Evolutionary conservation across 2,113 vertebrate genomes (phyloP).

Genomic region (Clarias magur): DNA sequence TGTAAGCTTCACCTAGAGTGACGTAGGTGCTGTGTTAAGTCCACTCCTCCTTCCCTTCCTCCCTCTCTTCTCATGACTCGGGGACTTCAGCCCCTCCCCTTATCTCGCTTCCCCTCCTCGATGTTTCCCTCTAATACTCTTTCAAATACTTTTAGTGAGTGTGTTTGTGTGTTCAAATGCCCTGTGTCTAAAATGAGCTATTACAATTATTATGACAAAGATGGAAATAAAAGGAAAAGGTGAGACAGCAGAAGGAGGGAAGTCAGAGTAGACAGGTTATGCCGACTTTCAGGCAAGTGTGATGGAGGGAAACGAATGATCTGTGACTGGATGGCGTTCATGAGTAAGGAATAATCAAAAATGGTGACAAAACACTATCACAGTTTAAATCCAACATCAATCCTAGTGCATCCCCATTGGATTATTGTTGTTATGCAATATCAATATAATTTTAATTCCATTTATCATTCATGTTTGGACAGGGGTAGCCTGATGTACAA

Average conservation of each 20-base stretch:
- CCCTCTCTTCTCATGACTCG: slow-evolving; percentile 46
- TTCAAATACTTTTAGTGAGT: slow-evolving; percentile 26
- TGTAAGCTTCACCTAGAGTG: slow-evolving; percentile 59
- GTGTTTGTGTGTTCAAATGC: background rate
- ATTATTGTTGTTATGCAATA: background rate
- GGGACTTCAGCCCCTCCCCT: slow-evolving; percentile 47
- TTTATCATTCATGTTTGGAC: background rate
- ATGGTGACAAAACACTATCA: background rate
- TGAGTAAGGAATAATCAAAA: background rate
- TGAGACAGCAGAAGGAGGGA: background rate
- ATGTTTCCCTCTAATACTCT: slow-evolving; percentile 40
- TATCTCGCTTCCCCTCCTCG: slow-evolving; percentile 34
- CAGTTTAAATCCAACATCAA: background rate
- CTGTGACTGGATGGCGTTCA: background rate
- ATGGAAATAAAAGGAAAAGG: background rate
- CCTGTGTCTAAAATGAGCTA: background rate
- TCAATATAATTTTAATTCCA: background rate
- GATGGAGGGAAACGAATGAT: background rate
- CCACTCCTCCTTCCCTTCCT: slow-evolving; percentile 48
- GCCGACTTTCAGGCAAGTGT: background rate
- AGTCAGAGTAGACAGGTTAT: background rate
- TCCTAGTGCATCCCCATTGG: background rate
- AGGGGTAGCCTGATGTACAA: too few species aligned
- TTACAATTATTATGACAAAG: background rate
- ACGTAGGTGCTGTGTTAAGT: slow-evolving; percentile 64